Evolutionary conservation across 1,140 invertebrate genomes (phyloP).

Genomic region (Formica exsecta): DNA sequence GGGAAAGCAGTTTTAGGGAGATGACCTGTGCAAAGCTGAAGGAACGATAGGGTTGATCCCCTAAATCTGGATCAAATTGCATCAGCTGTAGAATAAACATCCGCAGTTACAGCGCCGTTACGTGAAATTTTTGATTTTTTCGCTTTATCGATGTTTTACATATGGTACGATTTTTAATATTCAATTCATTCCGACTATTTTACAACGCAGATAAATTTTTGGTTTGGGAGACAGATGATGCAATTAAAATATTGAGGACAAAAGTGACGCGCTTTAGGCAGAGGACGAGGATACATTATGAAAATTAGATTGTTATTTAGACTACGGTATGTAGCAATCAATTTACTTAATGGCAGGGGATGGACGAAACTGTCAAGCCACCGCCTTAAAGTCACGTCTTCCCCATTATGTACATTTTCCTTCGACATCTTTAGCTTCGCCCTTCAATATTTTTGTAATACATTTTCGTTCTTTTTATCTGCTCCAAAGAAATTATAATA

Average conservation of each 20-base stretch:
- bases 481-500: not conserved
- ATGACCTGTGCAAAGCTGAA: conserved; percentile 63
- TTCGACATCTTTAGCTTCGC: conserved; percentile 32
- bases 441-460: conserved; percentile 14
- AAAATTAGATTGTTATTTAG: conserved; percentile 80
- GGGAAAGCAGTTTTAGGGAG: conserved; percentile 64
- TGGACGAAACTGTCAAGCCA: conserved; percentile 75
- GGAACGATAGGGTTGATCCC: conserved; percentile 76
- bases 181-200: not conserved
- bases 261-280: conserved; percentile 27
- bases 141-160: not conserved
- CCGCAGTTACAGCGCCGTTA: conserved; percentile 51
- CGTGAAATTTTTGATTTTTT: conserved; percentile 61
- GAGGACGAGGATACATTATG: conserved; percentile 75
- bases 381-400: conserved; percentile 74
- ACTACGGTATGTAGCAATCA: conserved; percentile 76
- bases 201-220: conserved; percentile 4
- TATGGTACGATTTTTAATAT: not conserved
- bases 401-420: conserved; percentile 65
- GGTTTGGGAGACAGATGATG: conserved; percentile 13
- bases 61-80: conserved; percentile 77
- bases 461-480: not conserved
- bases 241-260: conserved; percentile 48
- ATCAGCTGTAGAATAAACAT: conserved; percentile 73
- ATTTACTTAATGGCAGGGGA: conserved; percentile 82